Percentiles rank a stretch among this genome's conserved stretches.
Evolutionary conservation across 2,888 invertebrate genomes (phyloP).

Genomic region (Netelia virgata): DNA sequence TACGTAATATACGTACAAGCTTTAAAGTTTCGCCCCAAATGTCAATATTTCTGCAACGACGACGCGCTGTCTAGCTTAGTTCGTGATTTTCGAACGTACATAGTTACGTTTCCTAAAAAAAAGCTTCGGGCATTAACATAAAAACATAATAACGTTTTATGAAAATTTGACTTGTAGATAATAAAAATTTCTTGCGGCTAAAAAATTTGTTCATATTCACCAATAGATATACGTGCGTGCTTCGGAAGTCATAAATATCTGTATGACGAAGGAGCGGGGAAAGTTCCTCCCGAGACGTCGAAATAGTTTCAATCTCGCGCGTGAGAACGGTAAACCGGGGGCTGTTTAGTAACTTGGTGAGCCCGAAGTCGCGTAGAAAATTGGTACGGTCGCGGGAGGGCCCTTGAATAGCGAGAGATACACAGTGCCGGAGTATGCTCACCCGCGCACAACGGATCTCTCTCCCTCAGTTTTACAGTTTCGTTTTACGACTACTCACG

Average conservation of each 20-base stretch:
- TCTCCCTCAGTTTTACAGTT: conserved; percentile 79
- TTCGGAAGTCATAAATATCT: conserved; percentile 5
- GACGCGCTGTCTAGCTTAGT: too few species aligned
- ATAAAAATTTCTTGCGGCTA: neutral
- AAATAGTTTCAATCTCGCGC: conserved; percentile 69
- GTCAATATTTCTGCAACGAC: too few species aligned
- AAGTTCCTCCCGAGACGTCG: conserved; percentile 62
- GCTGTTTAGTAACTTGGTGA: conserved; percentile 70
- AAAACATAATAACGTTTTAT: too few species aligned
- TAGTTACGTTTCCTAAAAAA: too few species aligned
- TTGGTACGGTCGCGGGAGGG: conserved; percentile 57
- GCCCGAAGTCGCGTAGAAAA: conserved; percentile 68
- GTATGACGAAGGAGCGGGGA: neutral
- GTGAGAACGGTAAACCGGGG: conserved; percentile 55
- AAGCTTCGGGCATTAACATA: too few species aligned
- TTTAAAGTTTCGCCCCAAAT: too few species aligned
- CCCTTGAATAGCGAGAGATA: conserved; percentile 25
- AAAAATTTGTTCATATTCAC: neutral
- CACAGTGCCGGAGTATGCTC: conserved; percentile 7
- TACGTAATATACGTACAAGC: too few species aligned
- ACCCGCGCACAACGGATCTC: conserved; percentile 51
- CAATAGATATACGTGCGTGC: neutral
- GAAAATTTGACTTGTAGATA: neutral
- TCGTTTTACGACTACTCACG: conserved; percentile 82
- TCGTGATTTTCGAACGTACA: too few species aligned